Evolutionary conservation across 2,797 vertebrate genomes (phyloP).

Genomic region (Dendrocincla fuliginosa): DNA sequence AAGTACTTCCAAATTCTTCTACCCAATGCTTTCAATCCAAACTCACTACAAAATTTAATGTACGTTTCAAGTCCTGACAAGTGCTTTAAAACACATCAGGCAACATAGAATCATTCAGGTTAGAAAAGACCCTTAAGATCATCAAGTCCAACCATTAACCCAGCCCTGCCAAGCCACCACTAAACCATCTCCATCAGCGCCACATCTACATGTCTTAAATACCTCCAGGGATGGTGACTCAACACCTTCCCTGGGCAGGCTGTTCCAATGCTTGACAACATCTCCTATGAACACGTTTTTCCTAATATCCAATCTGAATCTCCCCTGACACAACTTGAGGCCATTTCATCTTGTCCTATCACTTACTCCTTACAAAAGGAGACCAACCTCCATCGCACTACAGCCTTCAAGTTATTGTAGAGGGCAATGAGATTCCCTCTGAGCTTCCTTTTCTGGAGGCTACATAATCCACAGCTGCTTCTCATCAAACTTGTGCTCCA

Average conservation of each 20-base stretch:
- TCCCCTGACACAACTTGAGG: background rate
- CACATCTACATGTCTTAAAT: background rate
- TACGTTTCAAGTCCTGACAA: background rate
- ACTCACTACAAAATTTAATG: background rate
- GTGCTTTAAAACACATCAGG: background rate
- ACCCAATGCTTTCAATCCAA: background rate
- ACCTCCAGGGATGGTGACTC: background rate
- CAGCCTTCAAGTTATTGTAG: background rate
- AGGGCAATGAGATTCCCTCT: background rate
- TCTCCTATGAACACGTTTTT: background rate
- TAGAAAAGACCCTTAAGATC: background rate
- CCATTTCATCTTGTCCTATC: background rate
- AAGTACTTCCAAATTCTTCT: background rate
- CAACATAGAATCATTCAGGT: background rate
- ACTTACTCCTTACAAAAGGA: background rate
- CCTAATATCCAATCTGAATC: background rate
- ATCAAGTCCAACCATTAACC: background rate
- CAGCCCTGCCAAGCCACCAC: background rate
- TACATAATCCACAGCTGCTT: background rate
- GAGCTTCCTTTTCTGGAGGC: background rate
- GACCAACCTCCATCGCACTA: background rate
- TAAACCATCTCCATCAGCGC: background rate
- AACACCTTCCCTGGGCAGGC: background rate
- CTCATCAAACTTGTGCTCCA: background rate
- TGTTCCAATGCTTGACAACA: background rate